Base-by-base conservation (phyloP, 2,888 invertebrate species). In the Linnaemya tessellans region DNA sequence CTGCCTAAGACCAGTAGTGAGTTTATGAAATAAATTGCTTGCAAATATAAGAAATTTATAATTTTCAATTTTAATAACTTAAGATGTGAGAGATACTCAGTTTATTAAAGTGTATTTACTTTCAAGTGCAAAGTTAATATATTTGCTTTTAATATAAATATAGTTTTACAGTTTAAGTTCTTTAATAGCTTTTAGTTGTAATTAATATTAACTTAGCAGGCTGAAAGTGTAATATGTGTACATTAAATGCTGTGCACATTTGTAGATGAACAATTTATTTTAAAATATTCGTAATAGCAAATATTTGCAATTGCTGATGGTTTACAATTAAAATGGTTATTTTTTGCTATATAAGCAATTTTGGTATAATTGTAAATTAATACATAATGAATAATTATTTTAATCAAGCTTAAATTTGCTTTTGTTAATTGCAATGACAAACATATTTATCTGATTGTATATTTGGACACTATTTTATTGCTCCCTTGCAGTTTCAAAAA, bases 41-140 rank as follows among this genome's bases (percentile, higher is more conserved):
- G 15, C 46, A 68, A 77, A 68, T 77, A 30, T 49, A n/a, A 35
- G 10, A 60, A 35, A 60, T 41, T 68, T 49, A 49, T 58, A 38
- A 58, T 8, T n/a, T 41, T 41, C 4, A 41, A 13, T 22, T 54
- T 22, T 15, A 70, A 54, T 41, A 15, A 22, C 11, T 54, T 15
- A 41, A 41, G 22, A 54, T 41, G 41, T 54, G 30, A 20, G 9
- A 41, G 20, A 22, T 9, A 22, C 13, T 22, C 0, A 38, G 15
- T 56, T 9, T 20, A 25, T 70, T 5, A 30, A 54, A 25, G 11
- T 58, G 1, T 30, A 58, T 58, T 18, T 22, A 25, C 3, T 58
- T 13, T 4, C 3, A 71, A 58, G 0, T 13, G 18, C 15, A 30
- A 46, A 58, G 8, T 54, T 46, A 22, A 35, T 67, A 10, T 22